Percentiles rank a stretch among this genome's conserved stretches.
These are phyloP conservation scores for Egretta garzetta DNA, from an alignment of 2,113 vertebrate species.

Conservation along the genomic window DNA sequence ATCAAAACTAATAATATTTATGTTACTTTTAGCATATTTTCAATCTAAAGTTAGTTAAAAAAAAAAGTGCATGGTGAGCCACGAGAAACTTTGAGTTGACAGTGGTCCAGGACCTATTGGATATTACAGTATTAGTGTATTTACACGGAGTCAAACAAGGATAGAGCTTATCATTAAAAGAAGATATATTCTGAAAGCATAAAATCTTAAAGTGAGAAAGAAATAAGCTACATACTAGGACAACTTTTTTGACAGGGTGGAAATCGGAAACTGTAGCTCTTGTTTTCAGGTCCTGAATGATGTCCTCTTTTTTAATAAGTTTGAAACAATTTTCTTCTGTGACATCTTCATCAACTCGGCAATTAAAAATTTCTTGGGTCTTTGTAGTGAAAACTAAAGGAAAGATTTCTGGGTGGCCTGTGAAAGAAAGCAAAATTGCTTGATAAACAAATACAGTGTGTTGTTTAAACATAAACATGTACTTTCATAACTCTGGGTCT, in stretches of 20 bases:
- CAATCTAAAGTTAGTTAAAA: neutral
- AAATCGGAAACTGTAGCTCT: slow-evolving; percentile 92
- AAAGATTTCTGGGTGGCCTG: slow-evolving; percentile 86
- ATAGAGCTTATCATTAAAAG: neutral
- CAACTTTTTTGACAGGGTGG: slow-evolving; percentile 82
- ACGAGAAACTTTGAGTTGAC: neutral
- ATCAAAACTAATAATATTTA: neutral
- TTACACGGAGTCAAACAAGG: neutral
- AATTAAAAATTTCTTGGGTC: slow-evolving; percentile 90
- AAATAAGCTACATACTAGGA: slow-evolving; percentile 76
- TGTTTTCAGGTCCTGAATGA: slow-evolving; percentile 84
- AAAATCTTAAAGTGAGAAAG: neutral
- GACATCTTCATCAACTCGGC: slow-evolving; percentile 82
- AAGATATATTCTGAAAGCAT: neutral
- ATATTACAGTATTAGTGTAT: neutral
- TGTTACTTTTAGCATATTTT: neutral
- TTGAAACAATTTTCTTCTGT: slow-evolving; percentile 84
- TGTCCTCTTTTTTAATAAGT: slow-evolving; percentile 85
- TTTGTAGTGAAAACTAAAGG: slow-evolving; percentile 88
- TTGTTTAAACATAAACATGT: neutral
- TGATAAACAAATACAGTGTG: neutral
- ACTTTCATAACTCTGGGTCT: neutral
- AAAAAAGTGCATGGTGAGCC: neutral
- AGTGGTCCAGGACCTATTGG: neutral
- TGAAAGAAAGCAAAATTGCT: neutral